Conservation (phyloP, 2,797 vertebrate genomes). For the Podargus strigoides region DNA sequence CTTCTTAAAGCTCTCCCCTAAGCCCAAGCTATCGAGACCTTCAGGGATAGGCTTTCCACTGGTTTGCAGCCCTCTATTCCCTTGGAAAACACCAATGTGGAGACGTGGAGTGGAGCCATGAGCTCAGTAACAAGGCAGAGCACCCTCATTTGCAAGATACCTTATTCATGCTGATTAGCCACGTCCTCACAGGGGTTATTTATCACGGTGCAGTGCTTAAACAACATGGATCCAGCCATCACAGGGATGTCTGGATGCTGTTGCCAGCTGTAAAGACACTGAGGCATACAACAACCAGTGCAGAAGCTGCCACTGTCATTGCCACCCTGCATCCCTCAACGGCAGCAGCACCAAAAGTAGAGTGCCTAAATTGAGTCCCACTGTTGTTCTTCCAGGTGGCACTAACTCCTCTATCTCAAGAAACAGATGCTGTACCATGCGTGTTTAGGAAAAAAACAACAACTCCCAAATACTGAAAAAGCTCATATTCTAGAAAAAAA, state of each 20-base stretch:
- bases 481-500: neutral
- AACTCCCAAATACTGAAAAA: neutral
- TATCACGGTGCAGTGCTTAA: neutral
- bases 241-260: neutral
- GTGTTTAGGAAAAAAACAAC: neutral
- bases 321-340: neutral
- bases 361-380: too few relatives aligned
- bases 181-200: neutral
- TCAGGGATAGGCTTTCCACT: neutral
- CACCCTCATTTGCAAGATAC: neutral
- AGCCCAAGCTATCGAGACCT: neutral
- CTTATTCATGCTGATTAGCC: neutral
- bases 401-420: neutral
- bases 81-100: neutral
- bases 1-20: neutral
- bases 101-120: neutral
- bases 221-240: neutral
- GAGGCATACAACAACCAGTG: neutral
- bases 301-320: neutral
- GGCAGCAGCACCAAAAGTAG: fast-evolving
- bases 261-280: neutral
- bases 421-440: neutral
- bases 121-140: neutral
- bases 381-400: neutral
- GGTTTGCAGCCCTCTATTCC: neutral